Evolutionary conservation across 2,888 invertebrate genomes (phyloP), one percentile per base, ranked within the genome.

Genomic region (Phalera bucephala): DNA sequence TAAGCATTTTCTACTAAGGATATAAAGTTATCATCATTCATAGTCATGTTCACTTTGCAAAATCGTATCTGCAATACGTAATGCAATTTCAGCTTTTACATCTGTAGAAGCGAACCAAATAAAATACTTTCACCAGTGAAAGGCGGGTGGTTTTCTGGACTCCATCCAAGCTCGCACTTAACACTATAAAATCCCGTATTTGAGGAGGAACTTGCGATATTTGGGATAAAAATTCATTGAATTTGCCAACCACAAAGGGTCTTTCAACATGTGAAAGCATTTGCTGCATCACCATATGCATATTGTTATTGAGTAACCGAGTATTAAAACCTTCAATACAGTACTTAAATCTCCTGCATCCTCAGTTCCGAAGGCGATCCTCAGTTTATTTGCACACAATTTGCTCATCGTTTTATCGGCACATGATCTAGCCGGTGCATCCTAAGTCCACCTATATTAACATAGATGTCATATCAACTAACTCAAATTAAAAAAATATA

Each of bases 111-210:
- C 12, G 35, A 36, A 48, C 34, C 37, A 40, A 53, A 52, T 44
- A 40, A 41, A 62, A 55, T 54, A 66, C 66, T 69, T 72, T 69
- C 66, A 51, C 65, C 50, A 37, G 45, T 49, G 48, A 50, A 53
- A 53, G 51, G 11, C 51, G 31, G 36, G 31, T 35, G 22, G 45
- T 56, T 54, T 43, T 31, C 58, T 72, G 73, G 75, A 67, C 43
- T 35, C 14, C 36, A 31, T 74, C 74, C 75, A 77, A 64, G 38
- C 45, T 49, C 41, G 52, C 52, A 64, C 57, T 63, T 45, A 45
- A 41, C 29, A 43, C 38, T 46, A 48, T 60, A 59, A 52, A 28
- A 11, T 12, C 29, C 20, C 15, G 29, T 49, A 44, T 47, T 12
- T 25, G 30, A 30, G 26, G 36, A 17, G 14, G 32, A 12, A n/a